Base-by-base conservation (phyloP, 2,888 invertebrate genomes). In the Bedellia somnulentella region DNA sequence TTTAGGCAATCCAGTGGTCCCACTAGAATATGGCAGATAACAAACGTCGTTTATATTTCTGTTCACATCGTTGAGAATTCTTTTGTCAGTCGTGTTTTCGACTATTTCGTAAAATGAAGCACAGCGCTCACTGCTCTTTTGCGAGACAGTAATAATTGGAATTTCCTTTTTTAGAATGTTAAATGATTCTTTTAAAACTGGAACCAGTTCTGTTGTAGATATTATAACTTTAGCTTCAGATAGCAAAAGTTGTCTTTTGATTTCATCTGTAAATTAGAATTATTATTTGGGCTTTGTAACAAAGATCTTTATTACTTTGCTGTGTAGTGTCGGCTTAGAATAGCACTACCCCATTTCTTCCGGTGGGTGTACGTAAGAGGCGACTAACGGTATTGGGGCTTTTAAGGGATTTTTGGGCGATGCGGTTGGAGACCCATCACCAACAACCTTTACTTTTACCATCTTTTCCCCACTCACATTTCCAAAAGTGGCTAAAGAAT, bases 1-100 rank as follows among this genome's bases (percentile, higher is more conserved):
- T 66, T 89, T 89, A 0, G 89, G 86, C 13, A 86, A 39, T 0
- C 93, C 93, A 0, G 91, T 93, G 0, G 93, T 93, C 3, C 89
- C 89, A 51, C 90, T 91, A 3, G 91, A 92, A 63, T 86, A 93
- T 1, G 88, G 89, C 38, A 93, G 46, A 15, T 87, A 52, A 0
- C 80, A 78, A 2, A 84, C 55, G 43, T 88, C 86, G 9, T 82
- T 63, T 1, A 66, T 40, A 22, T 40, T 46, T 30, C 60, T 51
- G 10, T 49, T 57, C 6, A 68, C 61, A 13, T 58, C 46, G 33
- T 60, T 75, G 23, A 82, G 43, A 29, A 70, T 47, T 37, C 62
- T 58, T 10, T 76, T 56, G 39, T 83, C 79, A 31, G 61, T 47
- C 33, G 50, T 48, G 27, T 62, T 68, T 43, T 79, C 68, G 2